Base-by-base conservation (phyloP, 1,140 invertebrate species). In the Drosophila prosaltans region DNA sequence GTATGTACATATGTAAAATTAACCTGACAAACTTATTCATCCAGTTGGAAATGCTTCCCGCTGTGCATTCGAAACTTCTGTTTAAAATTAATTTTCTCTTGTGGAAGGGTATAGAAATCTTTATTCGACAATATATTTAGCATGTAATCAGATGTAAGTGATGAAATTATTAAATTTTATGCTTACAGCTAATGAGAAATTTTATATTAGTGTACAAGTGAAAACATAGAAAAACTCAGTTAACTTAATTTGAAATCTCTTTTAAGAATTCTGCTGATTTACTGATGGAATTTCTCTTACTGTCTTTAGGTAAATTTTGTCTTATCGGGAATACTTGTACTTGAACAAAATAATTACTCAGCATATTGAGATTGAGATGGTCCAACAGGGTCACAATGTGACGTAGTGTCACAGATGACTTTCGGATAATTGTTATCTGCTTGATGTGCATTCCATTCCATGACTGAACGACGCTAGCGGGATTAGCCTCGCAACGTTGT, bases 371-470 rank as follows among this genome's bases (percentile, higher is more conserved):
- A 51, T 51, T 51, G 26, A 51, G 45, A 51, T 51, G 45, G 3
- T 8, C 16, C 16, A 16, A 21, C 43, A 45, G 16, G 5, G 45
- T 5, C 43, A 21, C 21, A 9, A 24, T 21, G n/a, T 26, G 32
- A 36, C 8, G 21, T 51, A 51, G 45, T 51, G 45, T 51, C 45
- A 10, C 45, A 51, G 21, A 51, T 51, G 45, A 10, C 45, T 51
- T 51, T 51, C 45, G 45, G 45, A 51, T 51, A 24, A 51, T 10
- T 51, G 16, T 67, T 68, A 59, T 62, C 16, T 59, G 41, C 21
- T 51, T 30, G 36, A n/a, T 36, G 16, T 40, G 26, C 51, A 43
- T 65, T 55, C 36, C 43, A 67, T 36, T 59, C 64, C 32, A 16
- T 41, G n/a, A 61, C 21, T 16, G 24, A 51, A 9, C 55, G 21